Percentiles rank a stretch among this genome's conserved stretches.
These are phyloP conservation scores for Gephyroberyx darwinii DNA, from an alignment of 2,797 vertebrate genomes.

Conservation along the genomic window DNA sequence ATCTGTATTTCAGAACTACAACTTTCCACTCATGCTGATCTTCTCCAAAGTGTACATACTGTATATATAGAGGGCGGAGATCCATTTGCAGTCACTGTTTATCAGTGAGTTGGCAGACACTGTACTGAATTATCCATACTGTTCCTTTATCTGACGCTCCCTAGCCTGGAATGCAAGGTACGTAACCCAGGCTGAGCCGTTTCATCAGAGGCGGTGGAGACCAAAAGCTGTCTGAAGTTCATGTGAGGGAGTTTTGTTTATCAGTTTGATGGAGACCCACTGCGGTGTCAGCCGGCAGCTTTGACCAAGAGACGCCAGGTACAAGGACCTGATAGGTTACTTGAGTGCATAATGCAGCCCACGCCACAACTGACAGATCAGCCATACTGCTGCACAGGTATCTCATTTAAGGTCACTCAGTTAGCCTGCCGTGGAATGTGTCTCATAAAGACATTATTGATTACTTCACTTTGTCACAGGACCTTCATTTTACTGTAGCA, in stretches of 20 bases:
- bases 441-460: conserved; percentile 51
- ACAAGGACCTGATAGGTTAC: conserved; percentile 36
- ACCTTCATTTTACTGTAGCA: conserved; percentile 29
- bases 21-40: not conserved
- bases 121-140: conserved; percentile 11
- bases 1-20: too few species aligned
- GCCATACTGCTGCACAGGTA: not conserved
- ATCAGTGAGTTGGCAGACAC: conserved; percentile 19
- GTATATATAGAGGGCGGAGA: not conserved
- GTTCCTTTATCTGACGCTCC: conserved; percentile 62
- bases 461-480: conserved; percentile 32
- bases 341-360: conserved; percentile 6
- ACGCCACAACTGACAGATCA: too few species aligned
- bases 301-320: conserved; percentile 27
- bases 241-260: conserved; percentile 71
- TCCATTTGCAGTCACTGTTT: not conserved
- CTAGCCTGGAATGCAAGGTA: conserved; percentile 72
- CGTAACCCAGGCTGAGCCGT: conserved; percentile 35
- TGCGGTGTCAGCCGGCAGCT: conserved; percentile 57
- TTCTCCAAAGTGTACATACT: not conserved
- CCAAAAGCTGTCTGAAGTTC: conserved; percentile 81
- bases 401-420: conserved; percentile 33
- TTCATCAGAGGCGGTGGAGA: conserved; percentile 60
- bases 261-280: conserved; percentile 71
- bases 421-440: conserved; percentile 45